phyloP scores from a whole-genome alignment of 1,140 invertebrate species.

The Phymorhynchus buccinoides region DNA sequence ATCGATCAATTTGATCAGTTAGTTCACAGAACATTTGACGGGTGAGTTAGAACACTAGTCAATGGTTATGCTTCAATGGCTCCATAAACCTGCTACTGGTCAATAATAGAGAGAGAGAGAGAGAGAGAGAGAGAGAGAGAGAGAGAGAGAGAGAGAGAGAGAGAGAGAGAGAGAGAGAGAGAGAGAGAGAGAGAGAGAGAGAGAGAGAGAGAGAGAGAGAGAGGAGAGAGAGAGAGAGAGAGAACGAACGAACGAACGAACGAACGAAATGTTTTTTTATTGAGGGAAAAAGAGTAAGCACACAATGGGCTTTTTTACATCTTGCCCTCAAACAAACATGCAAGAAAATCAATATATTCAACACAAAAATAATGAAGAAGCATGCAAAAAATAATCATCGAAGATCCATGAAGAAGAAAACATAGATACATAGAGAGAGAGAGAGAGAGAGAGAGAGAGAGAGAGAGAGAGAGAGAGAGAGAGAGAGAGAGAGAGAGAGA shows the following conservation, averaged over 20 bases:
- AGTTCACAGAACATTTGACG: too few species aligned
- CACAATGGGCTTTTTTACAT: too few species aligned
- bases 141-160: background rate
- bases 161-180: conserved; percentile 4
- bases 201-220: conserved; percentile 22
- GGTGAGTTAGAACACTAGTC: too few species aligned
- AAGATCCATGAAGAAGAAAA: background rate
- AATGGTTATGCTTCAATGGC: too few species aligned
- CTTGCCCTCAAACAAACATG: too few species aligned
- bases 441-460: background rate
- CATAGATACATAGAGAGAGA: background rate
- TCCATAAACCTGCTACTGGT: too few species aligned
- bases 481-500: background rate
- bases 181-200: background rate
- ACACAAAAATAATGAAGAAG: too few species aligned
- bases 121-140: background rate
- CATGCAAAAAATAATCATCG: too few species aligned
- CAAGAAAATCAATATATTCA: too few species aligned
- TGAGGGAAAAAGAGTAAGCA: too few species aligned
- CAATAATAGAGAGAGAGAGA: background rate
- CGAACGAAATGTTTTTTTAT: too few species aligned
- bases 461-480: background rate
- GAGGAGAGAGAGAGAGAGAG: conserved; percentile 19
- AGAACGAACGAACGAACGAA: background rate
- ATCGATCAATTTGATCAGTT: too few species aligned